A percentile compares a stretch with the other conserved stretches of the same genome.
Evolutionary conservation across 2,888 invertebrate genomes (phyloP).

Genomic region (Liodrosophila aerea): DNA sequence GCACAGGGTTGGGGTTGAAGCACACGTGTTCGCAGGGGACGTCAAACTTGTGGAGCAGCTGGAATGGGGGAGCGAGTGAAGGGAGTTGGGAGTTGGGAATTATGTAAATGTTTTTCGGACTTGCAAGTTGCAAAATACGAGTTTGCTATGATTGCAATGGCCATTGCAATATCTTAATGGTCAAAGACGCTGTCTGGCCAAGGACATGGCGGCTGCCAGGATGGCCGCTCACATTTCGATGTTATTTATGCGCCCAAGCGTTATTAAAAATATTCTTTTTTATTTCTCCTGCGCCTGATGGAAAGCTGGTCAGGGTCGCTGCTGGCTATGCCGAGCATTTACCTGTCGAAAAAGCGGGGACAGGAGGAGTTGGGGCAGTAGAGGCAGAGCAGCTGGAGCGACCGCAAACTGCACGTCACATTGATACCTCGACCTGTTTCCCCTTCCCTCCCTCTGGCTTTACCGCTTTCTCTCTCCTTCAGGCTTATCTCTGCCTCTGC

Average conservation of each 20-base stretch:
- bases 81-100: constrained; percentile 9
- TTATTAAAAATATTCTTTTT: constrained; percentile 64
- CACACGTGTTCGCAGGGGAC: not conserved
- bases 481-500: not conserved
- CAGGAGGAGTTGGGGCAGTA: not conserved
- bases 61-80: constrained; percentile 18
- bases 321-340: constrained; percentile 19
- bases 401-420: constrained; percentile 55
- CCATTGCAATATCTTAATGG: constrained; percentile 66
- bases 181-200: constrained; percentile 50
- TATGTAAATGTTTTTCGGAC: constrained; percentile 39
- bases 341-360: constrained; percentile 23
- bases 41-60: not conserved
- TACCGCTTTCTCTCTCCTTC: not conserved
- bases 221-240: constrained; percentile 56
- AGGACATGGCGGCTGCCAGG: constrained; percentile 54
- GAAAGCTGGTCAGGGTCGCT: constrained; percentile 53
- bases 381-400: not conserved
- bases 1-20: constrained; percentile 20
- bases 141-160: constrained; percentile 25
- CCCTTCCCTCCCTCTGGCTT: too few relatives aligned
- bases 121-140: constrained; percentile 27
- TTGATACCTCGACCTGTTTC: constrained; percentile 36
- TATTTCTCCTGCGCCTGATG: constrained; percentile 50
- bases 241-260: constrained; percentile 66